Conservation (phyloP, 2,113 vertebrate species). For the Cephalopholis sonnerati region DNA sequence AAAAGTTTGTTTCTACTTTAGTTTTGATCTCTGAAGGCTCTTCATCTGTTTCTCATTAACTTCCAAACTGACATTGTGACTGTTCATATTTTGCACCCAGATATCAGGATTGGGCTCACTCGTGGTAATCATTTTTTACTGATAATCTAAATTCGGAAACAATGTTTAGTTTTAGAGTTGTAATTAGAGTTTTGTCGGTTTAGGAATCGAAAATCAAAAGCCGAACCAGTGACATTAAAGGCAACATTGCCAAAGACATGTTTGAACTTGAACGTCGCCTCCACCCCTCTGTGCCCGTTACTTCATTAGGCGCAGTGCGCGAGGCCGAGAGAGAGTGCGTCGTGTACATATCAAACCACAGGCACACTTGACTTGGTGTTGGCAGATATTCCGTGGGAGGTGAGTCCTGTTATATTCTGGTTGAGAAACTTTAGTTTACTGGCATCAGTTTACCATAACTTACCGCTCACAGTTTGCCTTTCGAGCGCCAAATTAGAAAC, state of each 20-base stretch:
- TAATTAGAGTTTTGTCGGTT: neutral
- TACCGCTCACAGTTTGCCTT: fast-evolving
- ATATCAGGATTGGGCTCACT: too few species aligned
- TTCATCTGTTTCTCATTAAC: neutral
- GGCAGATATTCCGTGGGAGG: neutral
- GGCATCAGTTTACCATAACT: too few species aligned
- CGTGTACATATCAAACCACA: too few species aligned
- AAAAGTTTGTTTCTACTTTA: too few species aligned
- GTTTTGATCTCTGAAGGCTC: neutral
- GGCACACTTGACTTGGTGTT: too few species aligned
- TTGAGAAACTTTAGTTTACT: fast-evolving
- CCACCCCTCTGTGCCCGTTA: neutral
- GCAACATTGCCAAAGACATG: neutral
- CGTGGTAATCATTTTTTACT: too few species aligned
- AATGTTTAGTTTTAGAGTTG: neutral
- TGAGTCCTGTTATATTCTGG: neutral
- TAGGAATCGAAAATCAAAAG: neutral
- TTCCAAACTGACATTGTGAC: too few species aligned
- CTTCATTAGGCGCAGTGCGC: neutral
- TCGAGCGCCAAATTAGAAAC: too few species aligned
- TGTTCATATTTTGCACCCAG: too few species aligned
- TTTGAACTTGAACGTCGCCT: neutral
- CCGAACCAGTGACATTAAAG: neutral
- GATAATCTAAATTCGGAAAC: too few species aligned
- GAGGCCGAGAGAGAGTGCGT: too few species aligned